Conservation (phyloP, 2,888 invertebrate species). For the Oscheius sp. region DNA sequence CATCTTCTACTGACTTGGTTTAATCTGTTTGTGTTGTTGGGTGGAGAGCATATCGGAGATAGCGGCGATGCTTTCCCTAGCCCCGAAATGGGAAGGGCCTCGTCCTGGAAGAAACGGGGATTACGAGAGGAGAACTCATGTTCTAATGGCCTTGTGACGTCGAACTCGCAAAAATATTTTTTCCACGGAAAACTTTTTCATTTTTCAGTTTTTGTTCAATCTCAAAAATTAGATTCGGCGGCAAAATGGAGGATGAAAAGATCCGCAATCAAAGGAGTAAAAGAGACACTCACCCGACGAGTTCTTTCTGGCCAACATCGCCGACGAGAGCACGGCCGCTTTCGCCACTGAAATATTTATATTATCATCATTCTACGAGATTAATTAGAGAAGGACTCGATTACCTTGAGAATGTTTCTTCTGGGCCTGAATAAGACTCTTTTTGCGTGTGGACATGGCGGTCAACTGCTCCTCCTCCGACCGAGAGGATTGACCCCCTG, state of each 20-base stretch:
- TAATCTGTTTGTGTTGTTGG: slow-evolving; percentile 47
- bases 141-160: too few species aligned
- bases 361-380: neutral
- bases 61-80: slow-evolving; percentile 56
- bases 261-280: too few species aligned
- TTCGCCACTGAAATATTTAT: slow-evolving; percentile 61
- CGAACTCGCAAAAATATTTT: too few species aligned
- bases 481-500: slow-evolving; percentile 26
- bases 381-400: neutral
- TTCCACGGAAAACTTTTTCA: too few species aligned
- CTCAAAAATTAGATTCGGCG: too few species aligned
- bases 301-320: slow-evolving; percentile 62
- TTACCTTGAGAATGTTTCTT: slow-evolving; percentile 49
- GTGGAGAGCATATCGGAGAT: slow-evolving; percentile 56
- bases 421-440: slow-evolving; percentile 48
- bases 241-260: too few species aligned
- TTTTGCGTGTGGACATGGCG: slow-evolving; percentile 41
- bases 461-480: slow-evolving; percentile 1
- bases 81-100: slow-evolving; percentile 38
- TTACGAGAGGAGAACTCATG: too few species aligned
- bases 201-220: too few species aligned
- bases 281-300: slow-evolving; percentile 35
- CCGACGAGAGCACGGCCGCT: slow-evolving; percentile 61
- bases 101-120: slow-evolving; percentile 12
- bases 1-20: slow-evolving; percentile 31